These are phyloP conservation scores for Chrysodeixis includens DNA, from an alignment of 2,888 invertebrate species.

Conservation along the genomic window DNA sequence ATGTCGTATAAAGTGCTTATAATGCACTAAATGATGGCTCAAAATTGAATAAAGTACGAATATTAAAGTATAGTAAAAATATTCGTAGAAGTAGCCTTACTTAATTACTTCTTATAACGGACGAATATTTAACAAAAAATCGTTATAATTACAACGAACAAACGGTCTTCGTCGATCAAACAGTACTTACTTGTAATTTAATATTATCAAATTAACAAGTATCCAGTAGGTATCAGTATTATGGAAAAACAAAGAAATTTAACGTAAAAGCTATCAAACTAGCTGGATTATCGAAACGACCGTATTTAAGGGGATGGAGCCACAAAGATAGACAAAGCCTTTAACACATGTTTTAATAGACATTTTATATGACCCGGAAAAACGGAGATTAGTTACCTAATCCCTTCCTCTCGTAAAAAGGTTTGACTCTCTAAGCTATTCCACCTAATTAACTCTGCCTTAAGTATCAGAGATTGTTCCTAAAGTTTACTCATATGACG, in stretches of 20 bases:
- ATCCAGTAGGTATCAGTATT: too few relatives aligned
- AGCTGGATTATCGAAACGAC: conserved; percentile 14
- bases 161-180: too few relatives aligned
- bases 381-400: conserved; percentile 35
- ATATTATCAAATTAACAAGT: not conserved
- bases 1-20: too few relatives aligned
- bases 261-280: conserved; percentile 17
- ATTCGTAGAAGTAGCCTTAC: not conserved
- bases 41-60: too few relatives aligned
- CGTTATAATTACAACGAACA: not conserved
- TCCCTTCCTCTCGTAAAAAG: conserved; percentile 42
- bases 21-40: too few relatives aligned
- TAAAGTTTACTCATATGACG: conserved; percentile 31
- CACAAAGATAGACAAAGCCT: not conserved
- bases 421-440: conserved; percentile 36
- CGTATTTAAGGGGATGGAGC: conserved; percentile 12
- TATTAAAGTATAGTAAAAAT: not conserved
- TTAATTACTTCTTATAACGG: not conserved
- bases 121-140: not conserved
- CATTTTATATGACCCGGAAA: conserved; percentile 44
- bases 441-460: conserved; percentile 48
- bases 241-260: not conserved
- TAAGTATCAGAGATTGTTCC: conserved; percentile 18
- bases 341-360: conserved; percentile 32
- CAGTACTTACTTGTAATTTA: not conserved